Evolutionary conservation across 2,113 vertebrate genomes (phyloP).

Genomic region (Daboia siamensis): DNA sequence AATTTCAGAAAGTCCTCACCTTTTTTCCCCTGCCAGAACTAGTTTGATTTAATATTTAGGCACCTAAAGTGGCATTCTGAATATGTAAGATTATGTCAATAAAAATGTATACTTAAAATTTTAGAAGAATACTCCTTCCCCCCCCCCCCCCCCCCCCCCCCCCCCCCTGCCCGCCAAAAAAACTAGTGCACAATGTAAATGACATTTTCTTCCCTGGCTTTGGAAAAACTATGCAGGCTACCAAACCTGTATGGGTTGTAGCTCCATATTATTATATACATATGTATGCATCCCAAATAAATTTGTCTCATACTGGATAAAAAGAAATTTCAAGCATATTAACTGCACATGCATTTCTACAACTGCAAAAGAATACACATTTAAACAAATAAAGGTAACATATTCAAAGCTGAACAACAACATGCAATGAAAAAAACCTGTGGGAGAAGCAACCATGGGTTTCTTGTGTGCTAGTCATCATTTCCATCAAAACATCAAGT

Average conservation of each 20-base stretch:
- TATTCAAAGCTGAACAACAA: background rate
- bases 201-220: background rate
- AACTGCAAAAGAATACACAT: background rate
- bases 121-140: background rate
- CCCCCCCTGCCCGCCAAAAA: background rate
- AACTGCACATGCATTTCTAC: background rate
- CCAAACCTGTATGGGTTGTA: background rate
- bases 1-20: slow-evolving; percentile 31
- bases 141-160: no score
- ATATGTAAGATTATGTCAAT: background rate
- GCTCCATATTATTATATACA: background rate
- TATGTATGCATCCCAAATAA: slow-evolving; percentile 4
- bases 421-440: background rate
- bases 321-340: background rate
- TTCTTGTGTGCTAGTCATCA: background rate
- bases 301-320: slow-evolving; percentile 29
- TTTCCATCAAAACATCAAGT: background rate
- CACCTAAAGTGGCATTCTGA: slow-evolving; percentile 2
- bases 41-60: slow-evolving; percentile 5
- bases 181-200: background rate
- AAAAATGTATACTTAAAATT: background rate
- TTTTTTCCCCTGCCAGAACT: slow-evolving; percentile 10
- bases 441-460: background rate
- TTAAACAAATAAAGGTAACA: background rate
- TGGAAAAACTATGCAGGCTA: background rate